Evolutionary conservation across 2,797 vertebrate species (phyloP).

Genomic region (Sarcophilus harrisii): DNA sequence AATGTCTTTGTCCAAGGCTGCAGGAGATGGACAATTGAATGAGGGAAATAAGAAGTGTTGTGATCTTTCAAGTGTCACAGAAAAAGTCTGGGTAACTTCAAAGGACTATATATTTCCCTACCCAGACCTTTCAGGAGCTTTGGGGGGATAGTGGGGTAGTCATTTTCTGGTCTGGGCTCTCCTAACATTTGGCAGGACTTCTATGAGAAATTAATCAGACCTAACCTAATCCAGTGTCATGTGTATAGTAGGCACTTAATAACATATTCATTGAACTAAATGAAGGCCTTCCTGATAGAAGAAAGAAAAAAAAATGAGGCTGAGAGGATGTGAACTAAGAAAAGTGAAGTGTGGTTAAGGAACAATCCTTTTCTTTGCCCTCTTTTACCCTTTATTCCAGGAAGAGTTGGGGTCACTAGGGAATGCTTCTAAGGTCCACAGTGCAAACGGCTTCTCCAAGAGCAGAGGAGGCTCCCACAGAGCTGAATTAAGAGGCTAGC

Average conservation of each 20-base stretch:
- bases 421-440: background rate
- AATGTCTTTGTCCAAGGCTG: background rate
- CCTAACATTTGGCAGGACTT: background rate
- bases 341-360: constrained; percentile 32
- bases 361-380: rapidly evolving
- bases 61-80: background rate
- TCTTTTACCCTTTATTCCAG: background rate
- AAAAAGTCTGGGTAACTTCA: background rate
- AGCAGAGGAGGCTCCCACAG: constrained; percentile 69
- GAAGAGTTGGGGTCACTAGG: background rate
- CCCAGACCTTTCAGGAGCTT: background rate
- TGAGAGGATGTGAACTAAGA: constrained; percentile 23
- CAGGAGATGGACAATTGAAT: background rate
- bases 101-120: background rate
- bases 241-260: background rate
- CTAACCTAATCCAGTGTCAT: background rate
- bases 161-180: background rate
- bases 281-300: constrained; percentile 25
- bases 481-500: constrained; percentile 66
- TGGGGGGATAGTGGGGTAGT: background rate
- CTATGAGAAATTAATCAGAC: background rate
- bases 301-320: constrained; percentile 49
- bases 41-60: background rate
- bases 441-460: constrained; percentile 4
- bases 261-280: background rate